These are phyloP conservation scores for Sus scrofa DNA, from an alignment of 2,113 vertebrate species.

Conservation along the genomic window T2T-Sscrofa CM000812.6:151249501-151250000, in stretches of 20 bases:
- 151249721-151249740: not conserved
- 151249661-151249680: not conserved
- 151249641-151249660: not conserved
- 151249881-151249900: not conserved
- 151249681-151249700: not conserved
- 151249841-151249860: not conserved
- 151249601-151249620: not conserved
- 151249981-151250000: no score
- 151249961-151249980: not conserved
- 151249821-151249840: not conserved
- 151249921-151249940: rapidly evolving
- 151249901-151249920: not conserved
- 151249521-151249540: rapidly evolving
- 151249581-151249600: not conserved
- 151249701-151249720: not conserved
- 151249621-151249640: not conserved
- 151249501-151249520: rapidly evolving
- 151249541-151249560: not conserved
- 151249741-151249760: not conserved
- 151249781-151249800: not conserved
- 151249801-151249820: not conserved
- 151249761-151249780: not conserved
- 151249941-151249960: not conserved
- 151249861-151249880: not conserved
- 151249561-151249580: not conserved